A percentile compares a stretch with the other conserved stretches of the same genome.
phyloP scores from a whole-genome alignment of 2,888 invertebrate genomes.

The Philereme vetulata region DNA sequence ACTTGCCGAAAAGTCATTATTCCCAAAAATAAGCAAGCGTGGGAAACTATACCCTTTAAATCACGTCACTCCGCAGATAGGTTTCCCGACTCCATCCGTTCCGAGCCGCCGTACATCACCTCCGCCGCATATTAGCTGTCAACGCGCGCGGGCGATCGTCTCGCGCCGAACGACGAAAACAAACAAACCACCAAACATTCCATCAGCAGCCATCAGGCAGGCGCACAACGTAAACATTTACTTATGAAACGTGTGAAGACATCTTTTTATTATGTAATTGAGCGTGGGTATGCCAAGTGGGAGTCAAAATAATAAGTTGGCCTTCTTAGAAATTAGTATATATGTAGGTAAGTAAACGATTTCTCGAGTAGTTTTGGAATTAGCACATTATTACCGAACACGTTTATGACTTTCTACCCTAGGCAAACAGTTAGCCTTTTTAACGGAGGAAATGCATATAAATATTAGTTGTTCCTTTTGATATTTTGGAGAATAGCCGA shows the following conservation, averaged over 20 bases:
- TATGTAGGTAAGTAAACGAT: constrained; percentile 4
- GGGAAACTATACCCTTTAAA: constrained; percentile 27
- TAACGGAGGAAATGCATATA: too few species aligned
- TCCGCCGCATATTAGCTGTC: constrained; percentile 68
- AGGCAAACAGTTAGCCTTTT: background rate
- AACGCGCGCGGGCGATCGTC: constrained; percentile 59
- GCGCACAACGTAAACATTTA: constrained; percentile 58
- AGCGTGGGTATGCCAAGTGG: constrained; percentile 22
- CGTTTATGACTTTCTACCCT: background rate
- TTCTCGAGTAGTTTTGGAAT: constrained; percentile 15
- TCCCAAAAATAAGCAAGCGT: constrained; percentile 17
- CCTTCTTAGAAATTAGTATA: constrained; percentile 14
- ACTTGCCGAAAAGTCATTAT: background rate
- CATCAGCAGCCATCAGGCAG: constrained; percentile 58
- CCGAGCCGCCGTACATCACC: constrained; percentile 55
- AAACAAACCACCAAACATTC: constrained; percentile 59
- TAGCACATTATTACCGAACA: constrained; percentile 6
- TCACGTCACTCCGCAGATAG: constrained; percentile 36
- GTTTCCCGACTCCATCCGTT: constrained; percentile 43
- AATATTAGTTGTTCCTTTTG: too few species aligned
- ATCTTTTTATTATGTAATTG: constrained; percentile 32
- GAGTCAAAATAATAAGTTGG: constrained; percentile 6
- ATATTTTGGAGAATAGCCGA: too few species aligned
- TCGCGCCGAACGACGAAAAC: constrained; percentile 54
- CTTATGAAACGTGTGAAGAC: constrained; percentile 38